Evolutionary conservation across 2,888 invertebrate species (phyloP).

Genomic region (Pseudococcus longispinus): DNA sequence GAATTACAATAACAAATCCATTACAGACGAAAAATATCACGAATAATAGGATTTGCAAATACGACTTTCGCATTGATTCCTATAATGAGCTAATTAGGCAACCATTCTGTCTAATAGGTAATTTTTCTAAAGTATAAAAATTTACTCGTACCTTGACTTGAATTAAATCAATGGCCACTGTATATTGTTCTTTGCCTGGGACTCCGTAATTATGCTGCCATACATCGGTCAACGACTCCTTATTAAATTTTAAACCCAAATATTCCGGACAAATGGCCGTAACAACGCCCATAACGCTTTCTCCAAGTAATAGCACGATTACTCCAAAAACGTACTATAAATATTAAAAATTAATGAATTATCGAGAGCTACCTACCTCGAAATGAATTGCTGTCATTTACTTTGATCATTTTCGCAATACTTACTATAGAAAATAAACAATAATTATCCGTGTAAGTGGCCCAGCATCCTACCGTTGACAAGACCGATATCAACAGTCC

Average conservation of each 20-base stretch:
- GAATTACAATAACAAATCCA: conserved; percentile 58
- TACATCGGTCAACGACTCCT: conserved; percentile 73
- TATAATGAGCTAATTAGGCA: no score
- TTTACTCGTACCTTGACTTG: conserved; percentile 67
- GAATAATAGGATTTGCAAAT: no score
- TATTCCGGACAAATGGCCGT: conserved; percentile 79
- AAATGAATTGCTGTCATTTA: not conserved
- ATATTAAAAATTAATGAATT: not conserved
- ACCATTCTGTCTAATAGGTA: no score
- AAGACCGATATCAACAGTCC: conserved; percentile 74
- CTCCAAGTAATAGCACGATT: conserved; percentile 71
- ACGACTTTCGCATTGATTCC: no score
- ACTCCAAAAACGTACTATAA: conserved; percentile 75
- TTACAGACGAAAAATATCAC: not conserved
- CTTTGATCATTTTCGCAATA: conserved; percentile 57
- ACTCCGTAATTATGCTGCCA: conserved; percentile 80
- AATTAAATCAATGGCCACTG: conserved; percentile 80
- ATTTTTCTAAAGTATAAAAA: not conserved
- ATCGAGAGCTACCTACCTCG: not conserved
- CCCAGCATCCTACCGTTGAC: conserved; percentile 82
- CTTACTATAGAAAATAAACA: conserved; percentile 75
- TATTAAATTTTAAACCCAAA: conserved; percentile 74
- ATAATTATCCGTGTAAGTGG: conserved; percentile 75
- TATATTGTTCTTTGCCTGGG: conserved; percentile 76
- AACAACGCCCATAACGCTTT: conserved; percentile 74